A percentile compares a stretch with the other conserved stretches of the same genome.
phyloP scores from a whole-genome alignment of 1,140 invertebrate species.

The Plodia interpunctella region DNA sequence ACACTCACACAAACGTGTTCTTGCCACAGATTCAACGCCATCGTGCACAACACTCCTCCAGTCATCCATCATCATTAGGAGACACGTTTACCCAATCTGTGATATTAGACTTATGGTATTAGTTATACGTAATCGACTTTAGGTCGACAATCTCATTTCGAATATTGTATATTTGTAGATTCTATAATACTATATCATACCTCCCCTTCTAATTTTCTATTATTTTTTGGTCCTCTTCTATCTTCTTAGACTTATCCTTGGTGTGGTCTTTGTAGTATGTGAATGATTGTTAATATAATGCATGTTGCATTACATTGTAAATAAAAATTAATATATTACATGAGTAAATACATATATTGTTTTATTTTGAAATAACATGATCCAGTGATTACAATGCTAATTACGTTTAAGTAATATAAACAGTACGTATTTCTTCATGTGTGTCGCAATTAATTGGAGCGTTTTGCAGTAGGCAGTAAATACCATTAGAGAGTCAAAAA shows the following conservation, averaged over 20 bases:
- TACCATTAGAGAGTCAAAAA: conserved; percentile 9
- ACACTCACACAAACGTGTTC: conserved; percentile 12
- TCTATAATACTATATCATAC: not conserved
- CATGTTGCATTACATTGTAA: conserved; percentile 4
- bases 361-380: not conserved
- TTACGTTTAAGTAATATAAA: not conserved
- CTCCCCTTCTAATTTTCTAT: not conserved
- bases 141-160: conserved; percentile 9
- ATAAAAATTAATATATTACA: not conserved
- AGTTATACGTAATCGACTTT: conserved; percentile 6
- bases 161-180: conserved; percentile 5
- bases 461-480: conserved; percentile 5
- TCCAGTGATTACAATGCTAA: not conserved
- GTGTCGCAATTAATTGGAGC: conserved; percentile 5
- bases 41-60: conserved; percentile 66
- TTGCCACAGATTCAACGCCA: conserved; percentile 63
- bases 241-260: not conserved
- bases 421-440: not conserved
- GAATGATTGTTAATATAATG: not conserved
- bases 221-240: not conserved
- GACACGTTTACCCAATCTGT: conserved; percentile 43
- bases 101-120: conserved; percentile 55
- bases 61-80: conserved; percentile 70
- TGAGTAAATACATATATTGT: not conserved
- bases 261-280: conserved; percentile 1